Conservation (phyloP, 2,888 invertebrate species). For the Cordilura impudica region DNA sequence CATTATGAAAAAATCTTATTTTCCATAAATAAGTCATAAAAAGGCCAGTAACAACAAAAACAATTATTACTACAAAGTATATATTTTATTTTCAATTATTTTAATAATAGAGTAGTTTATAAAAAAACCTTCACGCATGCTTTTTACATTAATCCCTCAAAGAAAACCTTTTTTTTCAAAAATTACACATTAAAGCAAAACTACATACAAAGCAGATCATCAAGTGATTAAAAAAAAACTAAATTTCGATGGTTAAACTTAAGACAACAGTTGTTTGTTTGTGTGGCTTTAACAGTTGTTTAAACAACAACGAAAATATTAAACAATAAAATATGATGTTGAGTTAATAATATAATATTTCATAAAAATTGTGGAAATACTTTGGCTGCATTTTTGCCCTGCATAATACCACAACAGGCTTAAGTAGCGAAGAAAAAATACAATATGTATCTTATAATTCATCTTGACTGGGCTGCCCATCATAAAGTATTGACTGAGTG, state of each 20-base stretch:
- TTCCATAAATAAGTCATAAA: no score
- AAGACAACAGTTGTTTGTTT: not conserved
- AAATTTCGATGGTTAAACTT: not conserved
- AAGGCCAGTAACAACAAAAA: no score
- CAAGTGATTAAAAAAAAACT: not conserved
- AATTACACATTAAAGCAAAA: not conserved
- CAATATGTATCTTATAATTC: not conserved
- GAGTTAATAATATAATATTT: not conserved
- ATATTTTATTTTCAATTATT: no score
- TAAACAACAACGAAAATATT: not conserved
- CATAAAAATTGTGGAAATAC: not conserved
- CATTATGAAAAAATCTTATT: no score
- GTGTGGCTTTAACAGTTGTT: no score
- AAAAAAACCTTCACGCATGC: constrained; percentile 15
- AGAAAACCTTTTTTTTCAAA: not conserved
- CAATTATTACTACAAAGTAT: no score
- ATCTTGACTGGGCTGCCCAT: not conserved
- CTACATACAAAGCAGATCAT: not conserved
- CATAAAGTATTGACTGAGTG: not conserved
- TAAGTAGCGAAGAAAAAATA: no score
- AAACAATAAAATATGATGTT: constrained; percentile 1
- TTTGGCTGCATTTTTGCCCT: not conserved
- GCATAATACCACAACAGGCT: not conserved
- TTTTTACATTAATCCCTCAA: constrained; percentile 5
- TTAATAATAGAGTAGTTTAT: not conserved